phyloP scores from a whole-genome alignment of 2,888 invertebrate species.

The Tanytarsus gracilentus region DNA sequence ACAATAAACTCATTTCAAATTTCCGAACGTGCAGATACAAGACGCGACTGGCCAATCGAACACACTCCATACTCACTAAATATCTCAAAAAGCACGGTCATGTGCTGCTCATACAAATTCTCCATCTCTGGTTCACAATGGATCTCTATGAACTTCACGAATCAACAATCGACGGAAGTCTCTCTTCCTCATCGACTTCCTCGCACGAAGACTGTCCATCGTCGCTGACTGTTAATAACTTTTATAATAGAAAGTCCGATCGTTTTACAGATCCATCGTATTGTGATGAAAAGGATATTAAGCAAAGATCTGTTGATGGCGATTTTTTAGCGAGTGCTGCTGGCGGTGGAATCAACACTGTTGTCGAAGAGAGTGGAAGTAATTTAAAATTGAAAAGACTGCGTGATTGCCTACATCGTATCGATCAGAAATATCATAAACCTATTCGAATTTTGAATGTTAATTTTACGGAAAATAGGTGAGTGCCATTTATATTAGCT shows the following conservation, averaged over 20 bases:
- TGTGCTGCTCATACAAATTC: slow-evolving; percentile 58
- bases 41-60: slow-evolving; percentile 56
- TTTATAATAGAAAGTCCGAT: slow-evolving; percentile 12
- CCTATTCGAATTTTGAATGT: slow-evolving; percentile 32
- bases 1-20: slow-evolving; percentile 35
- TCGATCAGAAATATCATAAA: slow-evolving; percentile 30
- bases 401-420: slow-evolving; percentile 22
- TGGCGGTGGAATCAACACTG: neutral
- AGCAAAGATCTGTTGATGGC: slow-evolving; percentile 4
- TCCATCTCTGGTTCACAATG: slow-evolving; percentile 53
- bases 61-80: slow-evolving; percentile 52
- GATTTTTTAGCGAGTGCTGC: neutral
- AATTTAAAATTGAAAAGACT: slow-evolving; percentile 29
- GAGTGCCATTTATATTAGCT: neutral
- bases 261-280: slow-evolving; percentile 18
- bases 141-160: slow-evolving; percentile 15
- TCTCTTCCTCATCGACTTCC: slow-evolving; percentile 11
- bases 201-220: neutral
- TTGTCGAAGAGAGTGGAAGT: neutral
- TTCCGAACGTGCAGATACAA: slow-evolving; percentile 63
- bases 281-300: slow-evolving; percentile 29
- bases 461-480: slow-evolving; percentile 32
- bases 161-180: slow-evolving; percentile 5
- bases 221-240: neutral
- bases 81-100: slow-evolving; percentile 61